A percentile compares a stretch with the other conserved stretches of the same genome.
phyloP scores from a whole-genome alignment of 2,113 vertebrate genomes.

The Trinectes maculatus region DNA sequence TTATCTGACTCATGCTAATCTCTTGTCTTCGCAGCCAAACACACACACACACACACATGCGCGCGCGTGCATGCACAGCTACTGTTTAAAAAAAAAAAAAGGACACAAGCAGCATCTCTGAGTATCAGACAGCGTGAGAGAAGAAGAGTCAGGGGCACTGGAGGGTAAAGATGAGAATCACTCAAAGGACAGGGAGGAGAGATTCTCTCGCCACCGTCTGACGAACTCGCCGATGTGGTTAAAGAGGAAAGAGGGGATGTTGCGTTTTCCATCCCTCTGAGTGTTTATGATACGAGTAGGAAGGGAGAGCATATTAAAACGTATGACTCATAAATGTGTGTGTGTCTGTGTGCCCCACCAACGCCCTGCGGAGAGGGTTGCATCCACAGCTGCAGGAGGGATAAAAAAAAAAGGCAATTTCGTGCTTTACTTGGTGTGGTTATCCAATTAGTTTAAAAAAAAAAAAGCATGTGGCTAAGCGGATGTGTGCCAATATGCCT shows the following conservation, averaged over 20 bases:
- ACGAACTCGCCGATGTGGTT: constrained; percentile 44
- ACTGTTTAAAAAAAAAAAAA: constrained; percentile 12
- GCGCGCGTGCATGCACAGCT: background rate
- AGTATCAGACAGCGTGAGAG: constrained; percentile 34
- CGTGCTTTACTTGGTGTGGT: constrained; percentile 79
- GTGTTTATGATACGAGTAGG: constrained; percentile 77
- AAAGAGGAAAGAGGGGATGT: constrained; percentile 48
- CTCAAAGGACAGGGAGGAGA: constrained; percentile 48
- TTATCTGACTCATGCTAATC: constrained; percentile 81
- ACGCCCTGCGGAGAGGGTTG: constrained; percentile 74
- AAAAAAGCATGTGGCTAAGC: constrained; percentile 76
- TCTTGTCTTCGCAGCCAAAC: constrained; percentile 69
- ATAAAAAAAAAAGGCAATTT: constrained; percentile 75
- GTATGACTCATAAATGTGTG: constrained; percentile 82
- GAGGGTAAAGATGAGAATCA: constrained; percentile 43
- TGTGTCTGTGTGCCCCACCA: constrained; percentile 71
- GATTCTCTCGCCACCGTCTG: constrained; percentile 46
- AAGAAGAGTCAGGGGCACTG: constrained; percentile 36
- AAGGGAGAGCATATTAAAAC: constrained; percentile 78
- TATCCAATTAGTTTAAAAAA: constrained; percentile 83
- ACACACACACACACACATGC: constrained; percentile 17
- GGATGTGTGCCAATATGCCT: constrained; percentile 71
- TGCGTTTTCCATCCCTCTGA: constrained; percentile 61
- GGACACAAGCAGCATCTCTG: constrained; percentile 35
- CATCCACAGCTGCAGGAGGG: constrained; percentile 71